phyloP scores from a whole-genome alignment of 1,140 invertebrate genomes.

The Danaus plexippus region DNA sequence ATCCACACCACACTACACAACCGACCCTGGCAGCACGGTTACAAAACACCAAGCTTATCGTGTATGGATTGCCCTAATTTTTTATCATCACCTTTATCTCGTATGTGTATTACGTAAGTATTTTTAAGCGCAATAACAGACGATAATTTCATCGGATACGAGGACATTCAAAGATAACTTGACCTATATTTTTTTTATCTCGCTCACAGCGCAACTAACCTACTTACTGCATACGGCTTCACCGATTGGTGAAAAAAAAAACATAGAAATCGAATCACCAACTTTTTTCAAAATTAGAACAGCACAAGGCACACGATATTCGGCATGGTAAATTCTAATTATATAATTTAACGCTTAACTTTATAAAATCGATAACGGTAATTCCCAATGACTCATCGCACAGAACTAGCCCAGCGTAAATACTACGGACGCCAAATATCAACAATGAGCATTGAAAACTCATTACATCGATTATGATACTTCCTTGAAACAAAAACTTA shows the following conservation, averaged over 20 bases:
- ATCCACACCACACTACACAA: slow-evolving; percentile 25
- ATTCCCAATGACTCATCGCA: slow-evolving; percentile 16
- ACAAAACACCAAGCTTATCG: slow-evolving; percentile 8
- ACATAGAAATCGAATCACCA: too few relatives aligned
- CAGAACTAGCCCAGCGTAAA: slow-evolving; percentile 6
- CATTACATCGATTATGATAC: slow-evolving; percentile 17
- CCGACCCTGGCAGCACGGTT: slow-evolving; percentile 15
- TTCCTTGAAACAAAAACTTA: slow-evolving; percentile 29
- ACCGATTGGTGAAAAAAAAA: too few relatives aligned
- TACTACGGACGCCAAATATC: slow-evolving; percentile 6
- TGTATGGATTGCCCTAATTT: slow-evolving; percentile 10
- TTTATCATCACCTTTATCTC: slow-evolving; percentile 10
- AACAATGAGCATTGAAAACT: slow-evolving; percentile 19
- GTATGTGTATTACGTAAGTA: slow-evolving; percentile 47
- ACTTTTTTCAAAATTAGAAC: background rate
- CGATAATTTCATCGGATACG: slow-evolving; percentile 63
- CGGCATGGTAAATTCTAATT: background rate
- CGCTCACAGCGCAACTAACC: slow-evolving; percentile 57
- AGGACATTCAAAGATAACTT: slow-evolving; percentile 69
- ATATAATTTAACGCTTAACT: background rate
- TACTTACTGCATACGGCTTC: slow-evolving; percentile 32
- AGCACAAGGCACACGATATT: background rate
- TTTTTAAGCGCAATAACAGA: slow-evolving; percentile 60
- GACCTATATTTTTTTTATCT: slow-evolving; percentile 69
- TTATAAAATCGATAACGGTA: slow-evolving; percentile 5